These are phyloP conservation scores for Drosophila niveifrons DNA, from an alignment of 2,888 invertebrate species.

Conservation along the genomic window DNA sequence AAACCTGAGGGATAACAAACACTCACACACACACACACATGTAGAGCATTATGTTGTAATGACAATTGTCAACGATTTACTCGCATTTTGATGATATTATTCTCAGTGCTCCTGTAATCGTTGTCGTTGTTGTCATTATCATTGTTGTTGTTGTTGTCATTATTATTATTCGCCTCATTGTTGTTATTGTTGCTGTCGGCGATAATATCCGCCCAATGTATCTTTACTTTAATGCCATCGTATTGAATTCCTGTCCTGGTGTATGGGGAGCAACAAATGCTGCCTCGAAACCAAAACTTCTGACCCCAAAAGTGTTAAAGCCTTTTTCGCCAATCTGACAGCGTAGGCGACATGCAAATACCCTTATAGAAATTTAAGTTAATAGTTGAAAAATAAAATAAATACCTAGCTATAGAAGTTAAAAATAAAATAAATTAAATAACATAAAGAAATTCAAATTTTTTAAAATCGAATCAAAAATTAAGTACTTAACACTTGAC, in stretches of 20 bases:
- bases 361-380: not conserved
- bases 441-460: too few species aligned
- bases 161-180: not conserved
- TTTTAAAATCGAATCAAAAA: too few species aligned
- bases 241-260: conserved; percentile 10
- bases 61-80: conserved; percentile 49
- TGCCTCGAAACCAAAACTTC: conserved; percentile 1
- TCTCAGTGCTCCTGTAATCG: conserved; percentile 2
- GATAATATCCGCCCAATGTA: conserved; percentile 25
- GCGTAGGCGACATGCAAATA: not conserved
- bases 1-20: conserved; percentile 32
- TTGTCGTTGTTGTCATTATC: conserved; percentile 2
- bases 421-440: too few species aligned
- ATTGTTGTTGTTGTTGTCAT: not conserved
- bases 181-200: conserved; percentile 20
- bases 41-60: conserved; percentile 32
- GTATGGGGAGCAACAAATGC: conserved; percentile 26
- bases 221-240: conserved; percentile 25
- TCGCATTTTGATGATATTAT: conserved; percentile 27
- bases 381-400: too few species aligned
- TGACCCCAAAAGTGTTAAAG: conserved; percentile 23
- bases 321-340: not conserved
- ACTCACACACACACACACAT: conserved; percentile 1
- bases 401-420: too few species aligned
- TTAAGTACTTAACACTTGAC: not conserved